Percentiles rank a stretch among this genome's conserved stretches.
These are phyloP conservation scores for Drosophila recens DNA, from an alignment of 2,888 invertebrate species.

Conservation along the genomic window DNA sequence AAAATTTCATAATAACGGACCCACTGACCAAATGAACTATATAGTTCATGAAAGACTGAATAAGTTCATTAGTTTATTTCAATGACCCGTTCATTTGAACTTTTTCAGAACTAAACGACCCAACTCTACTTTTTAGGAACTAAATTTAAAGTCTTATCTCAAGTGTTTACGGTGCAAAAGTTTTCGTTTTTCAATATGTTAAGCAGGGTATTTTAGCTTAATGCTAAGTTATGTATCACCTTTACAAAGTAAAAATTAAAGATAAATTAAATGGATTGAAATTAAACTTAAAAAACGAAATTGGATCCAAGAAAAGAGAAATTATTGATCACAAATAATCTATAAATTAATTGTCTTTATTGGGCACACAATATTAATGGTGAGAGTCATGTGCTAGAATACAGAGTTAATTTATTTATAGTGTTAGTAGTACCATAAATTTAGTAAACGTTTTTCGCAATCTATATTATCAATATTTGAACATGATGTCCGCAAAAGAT, in stretches of 20 bases:
- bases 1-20: no score
- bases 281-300: no score
- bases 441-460: neutral
- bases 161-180: conserved; percentile 2
- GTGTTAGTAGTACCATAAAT: conserved; percentile 1
- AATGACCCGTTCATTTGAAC: no score
- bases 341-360: neutral
- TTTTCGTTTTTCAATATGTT: neutral
- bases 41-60: no score
- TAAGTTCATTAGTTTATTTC: no score
- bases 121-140: conserved; percentile 3
- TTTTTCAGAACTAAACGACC: no score
- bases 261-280: neutral
- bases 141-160: neutral
- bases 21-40: no score
- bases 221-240: neutral
- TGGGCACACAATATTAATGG: neutral
- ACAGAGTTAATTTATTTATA: neutral
- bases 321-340: neutral
- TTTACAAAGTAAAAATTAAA: neutral
- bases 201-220: neutral
- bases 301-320: neutral
- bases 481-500: conserved; percentile 3
- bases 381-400: neutral
- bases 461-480: conserved; percentile 5